A percentile compares a stretch with the other conserved stretches of the same genome.
phyloP scores from a whole-genome alignment of 2,888 invertebrate genomes.

The Scaptomyza flava region DNA sequence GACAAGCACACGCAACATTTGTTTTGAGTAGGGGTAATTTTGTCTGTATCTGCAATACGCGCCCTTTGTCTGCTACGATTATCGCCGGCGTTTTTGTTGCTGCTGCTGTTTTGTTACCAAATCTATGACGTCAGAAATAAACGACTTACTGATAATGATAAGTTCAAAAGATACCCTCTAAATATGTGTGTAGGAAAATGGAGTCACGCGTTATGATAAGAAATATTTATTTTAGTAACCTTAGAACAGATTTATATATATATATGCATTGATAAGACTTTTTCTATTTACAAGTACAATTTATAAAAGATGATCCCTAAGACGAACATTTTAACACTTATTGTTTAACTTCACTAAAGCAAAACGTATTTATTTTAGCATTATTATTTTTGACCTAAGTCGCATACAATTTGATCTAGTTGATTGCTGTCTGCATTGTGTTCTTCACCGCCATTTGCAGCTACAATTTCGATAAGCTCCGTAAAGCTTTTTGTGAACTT shows the following conservation, averaged over 20 bases:
- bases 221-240: neutral
- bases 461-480: conserved; percentile 59
- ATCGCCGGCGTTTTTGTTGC: neutral
- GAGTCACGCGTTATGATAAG: neutral
- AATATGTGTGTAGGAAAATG: neutral
- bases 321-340: conserved; percentile 2
- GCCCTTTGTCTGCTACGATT: conserved; percentile 39
- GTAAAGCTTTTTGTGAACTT: conserved; percentile 68
- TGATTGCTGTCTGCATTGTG: conserved; percentile 14
- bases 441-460: conserved; percentile 7
- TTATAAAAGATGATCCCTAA: neutral
- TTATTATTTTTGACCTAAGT: conserved; percentile 30
- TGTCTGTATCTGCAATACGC: conserved; percentile 65
- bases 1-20: conserved; percentile 51
- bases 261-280: neutral
- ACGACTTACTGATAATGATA: conserved; percentile 1
- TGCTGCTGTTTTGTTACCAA: conserved; percentile 13
- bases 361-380: conserved; percentile 18
- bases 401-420: conserved; percentile 39
- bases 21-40: conserved; percentile 62
- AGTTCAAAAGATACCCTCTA: conserved; percentile 1
- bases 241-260: neutral
- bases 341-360: conserved; percentile 36
- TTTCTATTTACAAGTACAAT: neutral
- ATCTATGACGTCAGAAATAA: conserved; percentile 49